Conservation (phyloP, 2,113 vertebrate species). For the Callipepla squamata region DNA sequence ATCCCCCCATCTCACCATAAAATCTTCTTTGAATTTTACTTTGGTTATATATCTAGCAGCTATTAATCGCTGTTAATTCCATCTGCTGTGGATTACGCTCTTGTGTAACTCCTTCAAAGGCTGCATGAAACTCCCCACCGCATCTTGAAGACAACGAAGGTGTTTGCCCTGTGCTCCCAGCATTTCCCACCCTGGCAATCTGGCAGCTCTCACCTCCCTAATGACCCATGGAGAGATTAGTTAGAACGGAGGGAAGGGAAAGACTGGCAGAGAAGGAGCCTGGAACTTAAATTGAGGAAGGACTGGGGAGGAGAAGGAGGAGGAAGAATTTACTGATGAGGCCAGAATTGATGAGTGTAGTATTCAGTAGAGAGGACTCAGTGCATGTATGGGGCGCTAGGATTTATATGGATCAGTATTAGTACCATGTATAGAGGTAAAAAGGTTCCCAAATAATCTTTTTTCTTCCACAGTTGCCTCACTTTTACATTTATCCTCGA, state of each 20-base stretch:
- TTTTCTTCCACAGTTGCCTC: neutral
- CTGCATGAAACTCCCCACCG: neutral
- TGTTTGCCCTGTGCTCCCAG: neutral
- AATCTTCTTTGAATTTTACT: conserved; percentile 3
- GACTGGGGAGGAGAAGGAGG: neutral
- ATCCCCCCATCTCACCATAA: neutral
- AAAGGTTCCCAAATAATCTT: neutral
- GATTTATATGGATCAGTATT: neutral
- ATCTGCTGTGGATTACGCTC: neutral
- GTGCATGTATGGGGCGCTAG: neutral
- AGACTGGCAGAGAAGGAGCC: neutral
- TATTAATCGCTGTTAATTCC: neutral
- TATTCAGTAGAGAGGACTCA: neutral
- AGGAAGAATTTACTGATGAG: neutral
- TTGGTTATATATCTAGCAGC: neutral
- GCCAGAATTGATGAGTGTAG: neutral
- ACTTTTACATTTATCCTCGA: neutral
- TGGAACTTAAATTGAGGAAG: neutral
- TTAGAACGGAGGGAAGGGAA: neutral
- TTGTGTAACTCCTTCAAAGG: neutral
- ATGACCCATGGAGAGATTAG: neutral
- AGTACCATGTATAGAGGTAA: neutral
- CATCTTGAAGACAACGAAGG: neutral
- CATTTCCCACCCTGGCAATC: neutral
- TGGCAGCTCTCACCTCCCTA: neutral